phyloP scores from a whole-genome alignment of 1,140 invertebrate genomes.

The Cheumatopsyche charites region DNA sequence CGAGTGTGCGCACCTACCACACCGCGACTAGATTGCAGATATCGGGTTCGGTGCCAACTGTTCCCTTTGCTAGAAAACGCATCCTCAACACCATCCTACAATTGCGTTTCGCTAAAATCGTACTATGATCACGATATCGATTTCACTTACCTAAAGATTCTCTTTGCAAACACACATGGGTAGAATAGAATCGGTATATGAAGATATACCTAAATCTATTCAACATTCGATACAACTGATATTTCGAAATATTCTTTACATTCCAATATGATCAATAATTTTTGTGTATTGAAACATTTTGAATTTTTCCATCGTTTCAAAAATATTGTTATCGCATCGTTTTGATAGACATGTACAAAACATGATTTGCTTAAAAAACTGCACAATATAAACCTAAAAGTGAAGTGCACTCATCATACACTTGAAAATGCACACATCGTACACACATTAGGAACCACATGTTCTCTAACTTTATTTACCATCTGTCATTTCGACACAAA shows the following conservation, averaged over 20 bases:
- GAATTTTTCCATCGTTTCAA: background rate
- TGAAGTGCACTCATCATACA: no score
- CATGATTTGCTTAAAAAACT: background rate
- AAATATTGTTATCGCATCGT: background rate
- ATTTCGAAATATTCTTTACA: no score
- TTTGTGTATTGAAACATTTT: no score
- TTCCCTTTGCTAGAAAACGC: slow-evolving; percentile 20
- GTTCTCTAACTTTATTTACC: background rate
- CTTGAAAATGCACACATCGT: no score
- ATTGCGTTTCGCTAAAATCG: background rate
- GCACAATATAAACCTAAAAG: no score
- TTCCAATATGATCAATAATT: no score
- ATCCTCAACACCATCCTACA: slow-evolving; percentile 7
- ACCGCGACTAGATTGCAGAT: slow-evolving; percentile 27
- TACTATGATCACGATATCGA: background rate
- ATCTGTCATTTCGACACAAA: slow-evolving; percentile 19
- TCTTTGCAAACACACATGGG: no score
- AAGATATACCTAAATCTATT: no score
- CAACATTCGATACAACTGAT: no score
- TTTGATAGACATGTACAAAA: background rate
- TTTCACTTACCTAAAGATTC: background rate
- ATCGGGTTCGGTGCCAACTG: slow-evolving; percentile 31
- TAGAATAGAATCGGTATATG: no score
- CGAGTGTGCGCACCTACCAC: slow-evolving; percentile 32
- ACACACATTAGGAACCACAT: no score